phyloP scores from a whole-genome alignment of 2,797 vertebrate genomes.

The Streptopelia turtur region DNA sequence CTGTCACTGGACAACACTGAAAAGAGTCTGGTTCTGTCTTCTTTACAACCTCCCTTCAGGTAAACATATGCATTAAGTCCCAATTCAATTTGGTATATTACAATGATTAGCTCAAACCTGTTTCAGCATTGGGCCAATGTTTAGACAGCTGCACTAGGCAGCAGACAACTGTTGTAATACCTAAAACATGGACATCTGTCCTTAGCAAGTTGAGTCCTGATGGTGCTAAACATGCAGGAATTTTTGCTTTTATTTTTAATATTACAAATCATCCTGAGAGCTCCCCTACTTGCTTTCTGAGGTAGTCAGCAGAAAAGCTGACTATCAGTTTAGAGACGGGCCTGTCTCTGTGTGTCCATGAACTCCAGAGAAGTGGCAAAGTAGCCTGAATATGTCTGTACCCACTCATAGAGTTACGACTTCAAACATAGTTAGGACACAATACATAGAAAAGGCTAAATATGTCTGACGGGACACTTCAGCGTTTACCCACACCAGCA shows the following conservation, averaged over 20 bases:
- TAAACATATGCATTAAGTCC: neutral
- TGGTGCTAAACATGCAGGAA: neutral
- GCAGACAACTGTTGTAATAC: neutral
- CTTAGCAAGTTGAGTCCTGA: neutral
- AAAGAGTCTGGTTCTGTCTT: neutral
- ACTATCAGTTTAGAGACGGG: fast-evolving
- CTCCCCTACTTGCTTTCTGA: neutral
- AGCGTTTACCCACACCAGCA: neutral
- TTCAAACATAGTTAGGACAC: neutral
- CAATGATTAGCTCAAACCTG: neutral
- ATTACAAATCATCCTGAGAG: neutral
- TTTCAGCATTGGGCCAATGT: fast-evolving
- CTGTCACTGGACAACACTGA: neutral
- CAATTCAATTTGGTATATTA: neutral
- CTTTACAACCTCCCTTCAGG: neutral
- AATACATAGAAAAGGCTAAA: neutral
- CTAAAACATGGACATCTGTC: neutral
- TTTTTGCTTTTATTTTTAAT: neutral
- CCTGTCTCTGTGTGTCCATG: neutral
- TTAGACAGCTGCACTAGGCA: neutral
- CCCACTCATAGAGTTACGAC: neutral
- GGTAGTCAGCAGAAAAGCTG: neutral
- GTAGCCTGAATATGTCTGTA: neutral
- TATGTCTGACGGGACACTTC: neutral
- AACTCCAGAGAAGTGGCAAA: neutral